Conservation (phyloP, 2,888 invertebrate genomes). For the Barypeithes pellucidus region DNA sequence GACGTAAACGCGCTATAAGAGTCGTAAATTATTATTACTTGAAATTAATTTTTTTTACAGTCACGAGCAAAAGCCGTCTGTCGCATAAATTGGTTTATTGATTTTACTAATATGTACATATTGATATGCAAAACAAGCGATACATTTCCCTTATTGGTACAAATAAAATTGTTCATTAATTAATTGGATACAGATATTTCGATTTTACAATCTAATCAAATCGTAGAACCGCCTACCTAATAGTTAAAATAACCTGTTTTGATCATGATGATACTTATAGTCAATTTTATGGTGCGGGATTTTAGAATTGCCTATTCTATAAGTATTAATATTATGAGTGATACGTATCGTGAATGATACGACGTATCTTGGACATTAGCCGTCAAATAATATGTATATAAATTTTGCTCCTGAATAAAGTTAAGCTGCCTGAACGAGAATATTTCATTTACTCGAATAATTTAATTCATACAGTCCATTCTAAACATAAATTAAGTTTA, state of each 20-base stretch:
- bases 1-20: too few relatives aligned
- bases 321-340: not conserved
- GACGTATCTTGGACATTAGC: too few relatives aligned
- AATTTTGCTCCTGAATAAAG: too few relatives aligned
- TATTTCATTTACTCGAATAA: too few relatives aligned
- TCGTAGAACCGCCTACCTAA: constrained; percentile 2
- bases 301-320: not conserved
- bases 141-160: not conserved
- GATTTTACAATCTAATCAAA: not conserved
- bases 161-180: constrained; percentile 7
- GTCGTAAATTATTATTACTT: too few relatives aligned
- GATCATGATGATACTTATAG: not conserved
- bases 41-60: too few relatives aligned
- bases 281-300: constrained; percentile 7
- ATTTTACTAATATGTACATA: not conserved
- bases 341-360: too few relatives aligned
- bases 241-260: constrained; percentile 6
- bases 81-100: not conserved
- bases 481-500: too few relatives aligned
- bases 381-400: too few relatives aligned
- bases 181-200: constrained; percentile 9
- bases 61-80: not conserved
- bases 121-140: not conserved
- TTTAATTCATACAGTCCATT: too few relatives aligned
- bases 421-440: too few relatives aligned